Evolutionary conservation across 2,113 vertebrate species (phyloP).

Genomic region (Phylloscopus trochilus): DNA sequence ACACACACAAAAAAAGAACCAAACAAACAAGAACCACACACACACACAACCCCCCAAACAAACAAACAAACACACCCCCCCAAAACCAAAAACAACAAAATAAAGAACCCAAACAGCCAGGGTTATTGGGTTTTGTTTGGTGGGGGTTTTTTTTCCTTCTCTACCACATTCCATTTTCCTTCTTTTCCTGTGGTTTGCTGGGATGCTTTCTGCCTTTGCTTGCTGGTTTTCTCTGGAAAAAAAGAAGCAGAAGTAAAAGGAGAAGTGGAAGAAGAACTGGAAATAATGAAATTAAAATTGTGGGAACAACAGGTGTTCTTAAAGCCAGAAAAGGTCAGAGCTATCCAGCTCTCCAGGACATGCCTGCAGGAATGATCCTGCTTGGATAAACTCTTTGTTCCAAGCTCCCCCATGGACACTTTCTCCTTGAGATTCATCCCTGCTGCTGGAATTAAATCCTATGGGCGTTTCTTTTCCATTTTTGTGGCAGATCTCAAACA

Average conservation of each 20-base stretch:
- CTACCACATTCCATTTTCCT: not conserved
- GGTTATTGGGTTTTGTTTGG: too few relatives aligned
- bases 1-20: too few relatives aligned
- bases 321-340: not conserved
- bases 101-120: too few relatives aligned
- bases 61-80: too few relatives aligned
- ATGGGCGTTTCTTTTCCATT: not conserved
- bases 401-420: too few relatives aligned
- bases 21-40: too few relatives aligned
- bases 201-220: not conserved
- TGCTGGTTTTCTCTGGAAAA: not conserved
- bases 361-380: not conserved
- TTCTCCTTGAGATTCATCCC: not conserved
- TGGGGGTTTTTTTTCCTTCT: not conserved
- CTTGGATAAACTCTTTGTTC: not conserved
- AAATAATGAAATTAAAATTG: not conserved
- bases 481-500: rapidly evolving
- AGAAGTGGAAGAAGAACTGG: not conserved
- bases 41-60: too few relatives aligned
- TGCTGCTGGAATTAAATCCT: not conserved
- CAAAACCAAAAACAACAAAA: too few relatives aligned
- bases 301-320: not conserved
- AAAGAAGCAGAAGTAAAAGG: not conserved
- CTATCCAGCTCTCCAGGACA: not conserved
- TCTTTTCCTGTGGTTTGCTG: not conserved